Conservation (phyloP, 2,797 vertebrate species). For the Mycteria americana region DNA sequence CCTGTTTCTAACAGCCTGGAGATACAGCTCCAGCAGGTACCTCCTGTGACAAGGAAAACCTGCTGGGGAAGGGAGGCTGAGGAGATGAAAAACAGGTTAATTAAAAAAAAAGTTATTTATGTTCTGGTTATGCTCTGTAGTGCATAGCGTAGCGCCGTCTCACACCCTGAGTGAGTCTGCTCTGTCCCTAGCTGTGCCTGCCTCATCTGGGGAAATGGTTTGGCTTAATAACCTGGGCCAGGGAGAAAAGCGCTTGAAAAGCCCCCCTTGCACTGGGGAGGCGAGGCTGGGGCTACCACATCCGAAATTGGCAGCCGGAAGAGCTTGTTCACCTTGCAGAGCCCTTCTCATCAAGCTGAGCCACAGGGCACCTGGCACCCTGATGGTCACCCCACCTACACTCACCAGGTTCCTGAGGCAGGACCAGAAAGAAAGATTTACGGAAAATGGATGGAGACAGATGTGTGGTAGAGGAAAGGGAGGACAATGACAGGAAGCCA, state of each 20-base stretch:
- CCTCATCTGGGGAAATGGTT: neutral
- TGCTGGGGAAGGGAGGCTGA: neutral
- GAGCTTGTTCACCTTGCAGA: neutral
- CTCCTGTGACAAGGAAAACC: neutral
- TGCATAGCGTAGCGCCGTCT: rapidly evolving
- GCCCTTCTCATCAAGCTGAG: rapidly evolving
- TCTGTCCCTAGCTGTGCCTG: neutral
- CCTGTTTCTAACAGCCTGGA: neutral
- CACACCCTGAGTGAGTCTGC: neutral
- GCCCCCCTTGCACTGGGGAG: neutral
- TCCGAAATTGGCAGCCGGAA: rapidly evolving
- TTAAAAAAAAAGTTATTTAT: neutral
- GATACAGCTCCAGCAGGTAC: neutral
- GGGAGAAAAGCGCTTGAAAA: neutral
- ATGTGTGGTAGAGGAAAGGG: neutral
- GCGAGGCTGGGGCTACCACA: neutral
- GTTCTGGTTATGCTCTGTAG: neutral
- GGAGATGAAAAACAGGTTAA: neutral
- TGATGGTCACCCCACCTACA: neutral
- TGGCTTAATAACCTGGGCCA: neutral
- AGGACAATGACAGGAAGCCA: neutral
- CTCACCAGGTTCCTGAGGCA: neutral
- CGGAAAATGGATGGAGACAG: neutral
- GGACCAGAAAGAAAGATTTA: neutral
- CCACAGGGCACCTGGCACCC: rapidly evolving